These are phyloP conservation scores for Pogona vitticeps DNA, from an alignment of 2,113 vertebrate genomes.

Conservation along the genomic window DNA sequence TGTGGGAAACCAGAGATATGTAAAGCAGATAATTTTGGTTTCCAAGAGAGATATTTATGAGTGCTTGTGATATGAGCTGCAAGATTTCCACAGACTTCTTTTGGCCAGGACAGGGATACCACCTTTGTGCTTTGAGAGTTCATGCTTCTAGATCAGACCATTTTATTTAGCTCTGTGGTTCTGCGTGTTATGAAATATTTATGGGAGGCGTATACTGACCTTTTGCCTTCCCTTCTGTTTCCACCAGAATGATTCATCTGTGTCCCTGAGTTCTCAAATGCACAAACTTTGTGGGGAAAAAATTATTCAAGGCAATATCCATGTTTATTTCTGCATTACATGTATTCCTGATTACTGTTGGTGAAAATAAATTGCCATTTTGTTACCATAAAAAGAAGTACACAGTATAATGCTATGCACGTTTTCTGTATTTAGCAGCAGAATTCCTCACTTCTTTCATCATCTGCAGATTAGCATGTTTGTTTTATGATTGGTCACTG, in stretches of 20 bases:
- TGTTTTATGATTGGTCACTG: too few species aligned
- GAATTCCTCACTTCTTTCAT: too few species aligned
- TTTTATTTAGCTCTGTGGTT: not conserved
- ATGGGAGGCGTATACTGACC: not conserved
- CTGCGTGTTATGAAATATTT: fast-evolving
- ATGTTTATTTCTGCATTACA: not conserved
- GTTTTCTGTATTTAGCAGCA: not conserved
- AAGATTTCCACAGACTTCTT: constrained; percentile 46
- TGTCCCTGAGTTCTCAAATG: not conserved
- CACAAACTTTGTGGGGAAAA: constrained; percentile 1
- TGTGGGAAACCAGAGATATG: constrained; percentile 66
- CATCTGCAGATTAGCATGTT: too few species aligned
- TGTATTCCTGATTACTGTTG: not conserved
- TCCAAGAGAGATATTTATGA: constrained; percentile 63
- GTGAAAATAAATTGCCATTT: not conserved
- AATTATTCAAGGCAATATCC: not conserved
- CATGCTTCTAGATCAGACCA: not conserved
- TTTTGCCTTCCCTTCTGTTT: constrained; percentile 4
- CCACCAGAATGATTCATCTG: constrained; percentile 1
- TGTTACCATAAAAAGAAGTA: not conserved
- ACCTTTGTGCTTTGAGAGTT: not conserved
- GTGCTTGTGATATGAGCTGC: constrained; percentile 44
- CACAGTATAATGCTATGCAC: not conserved
- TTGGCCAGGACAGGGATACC: not conserved
- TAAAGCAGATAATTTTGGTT: constrained; percentile 73